A percentile compares a stretch with the other conserved stretches of the same genome.
These are phyloP conservation scores for Dasypolia templi DNA, from an alignment of 2,888 invertebrate species.

Conservation along the genomic window DNA sequence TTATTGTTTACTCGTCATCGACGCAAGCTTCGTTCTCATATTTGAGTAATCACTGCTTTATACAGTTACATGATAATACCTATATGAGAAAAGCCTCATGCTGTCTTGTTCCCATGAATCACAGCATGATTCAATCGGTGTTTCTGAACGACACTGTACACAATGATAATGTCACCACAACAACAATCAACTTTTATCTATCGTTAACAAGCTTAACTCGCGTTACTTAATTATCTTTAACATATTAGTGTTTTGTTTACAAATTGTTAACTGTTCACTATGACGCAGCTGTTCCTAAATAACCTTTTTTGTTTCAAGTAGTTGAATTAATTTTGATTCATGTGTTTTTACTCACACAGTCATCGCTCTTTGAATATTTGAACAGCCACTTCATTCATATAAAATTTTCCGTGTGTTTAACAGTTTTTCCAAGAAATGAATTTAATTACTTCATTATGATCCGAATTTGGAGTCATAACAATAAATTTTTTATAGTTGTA, in stretches of 20 bases:
- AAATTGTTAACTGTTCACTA: slow-evolving; percentile 35
- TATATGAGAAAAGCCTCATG: neutral
- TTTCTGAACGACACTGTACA: slow-evolving; percentile 15
- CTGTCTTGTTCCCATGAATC: slow-evolving; percentile 35
- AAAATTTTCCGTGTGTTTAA: neutral
- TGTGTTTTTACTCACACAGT: neutral
- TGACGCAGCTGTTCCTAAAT: slow-evolving; percentile 41
- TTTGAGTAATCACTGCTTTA: slow-evolving; percentile 9
- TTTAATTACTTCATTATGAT: slow-evolving; percentile 41
- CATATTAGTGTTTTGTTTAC: slow-evolving; percentile 42
- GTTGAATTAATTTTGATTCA: slow-evolving; percentile 8
- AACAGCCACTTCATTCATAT: neutral
- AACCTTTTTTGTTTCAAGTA: slow-evolving; percentile 30
- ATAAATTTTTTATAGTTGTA: slow-evolving; percentile 21
- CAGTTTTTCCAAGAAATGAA: slow-evolving; percentile 11
- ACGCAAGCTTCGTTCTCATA: slow-evolving; percentile 28
- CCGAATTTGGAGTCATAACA: slow-evolving; percentile 24
- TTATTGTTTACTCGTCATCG: slow-evolving; percentile 41
- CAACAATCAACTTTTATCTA: slow-evolving; percentile 50
- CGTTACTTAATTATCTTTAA: slow-evolving; percentile 54
- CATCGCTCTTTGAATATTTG: neutral
- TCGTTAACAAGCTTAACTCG: slow-evolving; percentile 40
- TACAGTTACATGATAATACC: neutral
- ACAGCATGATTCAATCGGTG: slow-evolving; percentile 25
- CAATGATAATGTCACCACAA: slow-evolving; percentile 42